phyloP scores from a whole-genome alignment of 2,113 vertebrate genomes.

The Petromus typicus region DNA sequence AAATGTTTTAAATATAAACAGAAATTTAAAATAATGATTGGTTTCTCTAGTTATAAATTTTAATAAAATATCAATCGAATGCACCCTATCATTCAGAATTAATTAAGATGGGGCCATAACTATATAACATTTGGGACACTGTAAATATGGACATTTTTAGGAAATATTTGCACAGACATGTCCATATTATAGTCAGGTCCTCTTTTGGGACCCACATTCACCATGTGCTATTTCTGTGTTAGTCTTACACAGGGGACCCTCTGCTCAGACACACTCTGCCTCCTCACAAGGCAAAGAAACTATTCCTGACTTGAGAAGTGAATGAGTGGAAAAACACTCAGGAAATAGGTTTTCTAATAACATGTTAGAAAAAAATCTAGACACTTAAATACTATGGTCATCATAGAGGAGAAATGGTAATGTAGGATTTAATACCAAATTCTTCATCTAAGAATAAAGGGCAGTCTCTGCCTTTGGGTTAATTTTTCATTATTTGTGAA shows the following conservation, averaged over 20 bases:
- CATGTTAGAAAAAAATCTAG: not conserved
- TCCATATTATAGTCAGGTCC: not conserved
- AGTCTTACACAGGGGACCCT: not conserved
- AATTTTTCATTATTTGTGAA: conserved; percentile 14
- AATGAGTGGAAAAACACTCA: not conserved
- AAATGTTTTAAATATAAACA: not conserved
- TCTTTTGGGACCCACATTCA: not conserved
- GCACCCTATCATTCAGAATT: not conserved
- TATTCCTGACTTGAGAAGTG: not conserved
- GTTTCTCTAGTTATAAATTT: not conserved
- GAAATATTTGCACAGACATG: not conserved
- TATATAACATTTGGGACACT: not conserved
- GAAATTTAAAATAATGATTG: not conserved
- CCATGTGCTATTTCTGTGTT: not conserved
- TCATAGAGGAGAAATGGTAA: not conserved
- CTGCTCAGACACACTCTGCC: not conserved
- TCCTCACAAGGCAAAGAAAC: not conserved
- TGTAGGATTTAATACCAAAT: not conserved
- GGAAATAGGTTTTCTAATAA: not conserved
- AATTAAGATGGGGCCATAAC: not conserved
- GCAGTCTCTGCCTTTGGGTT: not conserved
- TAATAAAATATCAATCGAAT: not conserved
- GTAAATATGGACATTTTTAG: not conserved
- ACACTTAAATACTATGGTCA: not conserved
- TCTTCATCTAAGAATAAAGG: not conserved